Evolutionary conservation across 2,797 vertebrate species (phyloP).

Genomic region (Pyrocephalus nanus): DNA sequence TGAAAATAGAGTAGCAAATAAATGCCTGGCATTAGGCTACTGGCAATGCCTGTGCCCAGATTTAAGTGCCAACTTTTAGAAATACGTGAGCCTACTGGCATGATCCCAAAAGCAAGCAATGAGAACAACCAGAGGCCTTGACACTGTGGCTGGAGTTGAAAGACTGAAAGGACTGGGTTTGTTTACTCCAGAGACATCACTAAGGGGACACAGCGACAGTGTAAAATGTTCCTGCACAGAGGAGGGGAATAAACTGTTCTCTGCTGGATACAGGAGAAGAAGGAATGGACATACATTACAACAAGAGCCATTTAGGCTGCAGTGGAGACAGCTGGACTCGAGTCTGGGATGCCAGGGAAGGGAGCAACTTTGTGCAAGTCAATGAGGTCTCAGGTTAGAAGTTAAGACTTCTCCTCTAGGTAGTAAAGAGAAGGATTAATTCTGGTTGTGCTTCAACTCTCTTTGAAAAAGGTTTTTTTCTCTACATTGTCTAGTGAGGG

Average conservation of each 20-base stretch:
- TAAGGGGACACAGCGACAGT: background rate
- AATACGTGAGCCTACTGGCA: slow-evolving; percentile 1
- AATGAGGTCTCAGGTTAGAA: background rate
- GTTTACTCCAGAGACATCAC: slow-evolving; percentile 13
- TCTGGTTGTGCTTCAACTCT: background rate
- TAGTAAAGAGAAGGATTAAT: background rate
- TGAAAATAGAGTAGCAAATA: slow-evolving; percentile 36
- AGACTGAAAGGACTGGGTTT: slow-evolving; percentile 23
- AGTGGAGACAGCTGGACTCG: background rate
- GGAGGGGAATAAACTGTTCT: slow-evolving; percentile 18
- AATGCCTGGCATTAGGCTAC: background rate
- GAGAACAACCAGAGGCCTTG: slow-evolving; percentile 23
- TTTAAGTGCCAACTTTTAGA: background rate
- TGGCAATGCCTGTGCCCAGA: background rate
- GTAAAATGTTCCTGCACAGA: slow-evolving; percentile 15
- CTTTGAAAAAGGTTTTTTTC: background rate
- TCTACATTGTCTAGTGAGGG: background rate
- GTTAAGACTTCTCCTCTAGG: background rate
- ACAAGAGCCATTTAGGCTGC: background rate
- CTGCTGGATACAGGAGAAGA: background rate
- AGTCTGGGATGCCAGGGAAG: background rate
- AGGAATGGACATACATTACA: background rate
- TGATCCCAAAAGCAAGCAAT: slow-evolving; percentile 25
- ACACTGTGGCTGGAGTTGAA: background rate
- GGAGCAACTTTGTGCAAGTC: background rate